A percentile compares a stretch with the other conserved stretches of the same genome.
Evolutionary conservation across 1,140 invertebrate genomes (phyloP).

Genomic region (Aphelinus atriplicis): DNA sequence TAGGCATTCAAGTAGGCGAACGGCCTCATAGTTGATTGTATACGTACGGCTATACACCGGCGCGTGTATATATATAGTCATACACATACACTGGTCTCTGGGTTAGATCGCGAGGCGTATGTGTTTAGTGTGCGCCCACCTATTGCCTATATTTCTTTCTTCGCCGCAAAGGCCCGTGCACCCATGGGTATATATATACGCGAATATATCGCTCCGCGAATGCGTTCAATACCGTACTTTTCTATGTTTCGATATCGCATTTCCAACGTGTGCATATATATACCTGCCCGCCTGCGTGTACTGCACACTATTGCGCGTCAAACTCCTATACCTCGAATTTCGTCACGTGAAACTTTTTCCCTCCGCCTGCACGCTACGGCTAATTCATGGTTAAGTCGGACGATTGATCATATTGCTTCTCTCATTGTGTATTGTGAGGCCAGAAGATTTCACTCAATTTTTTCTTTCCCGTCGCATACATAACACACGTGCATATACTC

Average conservation of each 20-base stretch:
- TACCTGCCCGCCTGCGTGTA: not conserved
- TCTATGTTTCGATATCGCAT: constrained; percentile 33
- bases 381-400: not conserved
- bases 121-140: no score
- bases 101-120: not conserved
- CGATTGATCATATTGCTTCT: not conserved
- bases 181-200: no score
- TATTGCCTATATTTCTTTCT: no score
- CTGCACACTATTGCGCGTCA: not conserved
- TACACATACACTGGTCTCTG: not conserved
- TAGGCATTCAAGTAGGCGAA: constrained; percentile 49
- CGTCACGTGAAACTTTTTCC: constrained; percentile 27
- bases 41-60: constrained; percentile 8
- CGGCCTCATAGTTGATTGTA: constrained; percentile 17
- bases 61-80: not conserved
- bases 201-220: no score
- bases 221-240: constrained; percentile 32
- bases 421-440: no score
- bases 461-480: not conserved
- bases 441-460: not conserved
- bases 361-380: not conserved
- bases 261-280: constrained; percentile 13
- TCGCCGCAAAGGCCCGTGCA: no score
- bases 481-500: no score
- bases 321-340: constrained; percentile 30